A percentile compares a stretch with the other conserved stretches of the same genome.
Evolutionary conservation across 2,888 invertebrate species (phyloP).

Genomic region (Rhopalosiphum nymphaeae): DNA sequence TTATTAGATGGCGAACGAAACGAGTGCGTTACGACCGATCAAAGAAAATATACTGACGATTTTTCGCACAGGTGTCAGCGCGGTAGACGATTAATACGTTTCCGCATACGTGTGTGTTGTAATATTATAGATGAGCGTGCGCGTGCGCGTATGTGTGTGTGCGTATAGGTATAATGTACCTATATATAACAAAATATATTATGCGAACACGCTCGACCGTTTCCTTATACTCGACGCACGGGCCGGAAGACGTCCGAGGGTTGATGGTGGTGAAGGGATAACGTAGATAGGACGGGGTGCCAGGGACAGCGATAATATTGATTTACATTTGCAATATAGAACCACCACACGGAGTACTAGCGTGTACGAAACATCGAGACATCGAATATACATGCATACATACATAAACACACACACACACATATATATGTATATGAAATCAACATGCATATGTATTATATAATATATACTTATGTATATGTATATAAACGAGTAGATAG

Average conservation of each 20-base stretch:
- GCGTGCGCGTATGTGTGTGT: neutral
- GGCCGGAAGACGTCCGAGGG: constrained; percentile 4
- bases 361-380: neutral
- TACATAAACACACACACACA: too few species aligned
- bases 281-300: neutral
- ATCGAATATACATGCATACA: neutral
- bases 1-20: neutral
- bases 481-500: neutral
- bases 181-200: neutral
- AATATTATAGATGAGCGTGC: neutral
- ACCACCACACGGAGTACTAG: neutral
- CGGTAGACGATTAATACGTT: constrained; percentile 2
- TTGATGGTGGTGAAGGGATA: neutral
- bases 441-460: neutral
- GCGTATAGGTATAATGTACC: neutral
- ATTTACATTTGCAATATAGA: constrained; percentile 16
- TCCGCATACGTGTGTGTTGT: neutral
- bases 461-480: neutral
- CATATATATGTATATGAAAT: neutral
- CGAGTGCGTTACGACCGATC: neutral
- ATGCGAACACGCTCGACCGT: neutral
- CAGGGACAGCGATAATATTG: constrained; percentile 8
- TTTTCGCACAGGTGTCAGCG: constrained; percentile 43
- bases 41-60: neutral
- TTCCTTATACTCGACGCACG: neutral